Evolutionary conservation across 2,113 vertebrate genomes (phyloP), one percentile per base, ranked within the genome.

Genomic region (Aleadryas rufinucha): DNA sequence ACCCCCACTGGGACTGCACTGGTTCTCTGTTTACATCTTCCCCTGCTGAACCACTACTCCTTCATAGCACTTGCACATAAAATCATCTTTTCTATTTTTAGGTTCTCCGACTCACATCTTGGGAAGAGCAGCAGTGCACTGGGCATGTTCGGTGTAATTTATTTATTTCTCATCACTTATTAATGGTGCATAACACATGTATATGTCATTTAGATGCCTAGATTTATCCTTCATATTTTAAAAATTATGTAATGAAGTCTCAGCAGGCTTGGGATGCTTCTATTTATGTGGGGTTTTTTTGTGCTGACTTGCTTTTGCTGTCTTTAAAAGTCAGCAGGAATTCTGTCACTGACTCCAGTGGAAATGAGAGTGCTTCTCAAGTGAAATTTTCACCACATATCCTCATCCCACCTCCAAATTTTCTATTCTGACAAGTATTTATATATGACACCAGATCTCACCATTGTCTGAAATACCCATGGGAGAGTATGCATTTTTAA

Each of bases 121-220:
- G 72, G 60, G 86, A 92, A 96, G 68, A 88, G 15, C 66, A 93
- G 69, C 0, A 1, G 37, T 92, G 64, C 79, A 71, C 72, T 52
- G 86, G 85, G 83, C 92, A 89, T 89, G 92, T 92, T 96, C 0
- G 0, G 18, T 71, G 92, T 96, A 53, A 96, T 96, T 95, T 92
- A 96, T 97, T 91, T 92, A 93, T 95, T 93, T 83, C 64, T 86
- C 56, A 95, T 96, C 18, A 94, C 37, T 96, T 97, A 94, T 96
- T 96, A 89, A 97, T 92, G 76, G 72, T 84, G 83, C 24, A 28
- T 92, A 95, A 88, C 83, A 90, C 68, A 78, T 78, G 69, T 94
- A 78, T 41, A 76, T 92, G 83, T 44, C 88, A 96, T 93, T 96
- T 95, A 96, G 95, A 93, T 9, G 59, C 49, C 64, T 87, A n/a